Conservation (phyloP, 2,797 vertebrate genomes). For the Liasis olivaceus region DNA sequence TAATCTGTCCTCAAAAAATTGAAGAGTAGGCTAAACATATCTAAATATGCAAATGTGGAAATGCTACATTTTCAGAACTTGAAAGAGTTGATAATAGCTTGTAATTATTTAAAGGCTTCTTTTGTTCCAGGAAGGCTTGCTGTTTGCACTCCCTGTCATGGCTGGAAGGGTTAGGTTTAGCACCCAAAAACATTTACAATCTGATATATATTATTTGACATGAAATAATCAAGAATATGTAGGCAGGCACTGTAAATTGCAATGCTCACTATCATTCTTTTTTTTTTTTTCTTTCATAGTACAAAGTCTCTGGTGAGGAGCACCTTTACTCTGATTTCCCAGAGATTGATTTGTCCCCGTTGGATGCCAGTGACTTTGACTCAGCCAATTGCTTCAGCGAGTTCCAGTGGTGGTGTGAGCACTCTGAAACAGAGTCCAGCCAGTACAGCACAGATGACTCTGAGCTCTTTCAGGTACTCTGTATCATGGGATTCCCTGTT, state of each 20-base stretch:
- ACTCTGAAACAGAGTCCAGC: conserved; percentile 82
- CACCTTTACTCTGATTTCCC: conserved; percentile 93
- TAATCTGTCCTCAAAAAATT: neutral
- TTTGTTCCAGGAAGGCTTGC: neutral
- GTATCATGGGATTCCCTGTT: neutral
- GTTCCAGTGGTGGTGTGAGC: conserved; percentile 93
- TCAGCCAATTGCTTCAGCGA: conserved; percentile 90
- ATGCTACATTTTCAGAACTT: rapidly evolving
- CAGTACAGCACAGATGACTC: conserved; percentile 86
- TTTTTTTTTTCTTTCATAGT: conserved; percentile 61
- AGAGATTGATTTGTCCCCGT: conserved; percentile 96
- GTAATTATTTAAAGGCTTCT: neutral
- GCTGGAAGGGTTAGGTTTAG: neutral
- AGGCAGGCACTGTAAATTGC: neutral
- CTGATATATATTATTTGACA: neutral
- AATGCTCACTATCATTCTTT: neutral
- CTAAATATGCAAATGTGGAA: neutral
- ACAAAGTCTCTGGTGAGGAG: conserved; percentile 87
- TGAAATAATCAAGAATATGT: neutral
- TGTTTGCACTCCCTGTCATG: neutral
- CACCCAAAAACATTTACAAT: neutral
- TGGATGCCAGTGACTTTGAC: conserved; percentile 95
- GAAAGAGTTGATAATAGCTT: rapidly evolving
- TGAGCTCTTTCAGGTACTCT: conserved; percentile 90
- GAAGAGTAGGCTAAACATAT: neutral